Base-by-base conservation (phyloP, 2,888 invertebrate species). In the Drosophila ezoana region DNA sequence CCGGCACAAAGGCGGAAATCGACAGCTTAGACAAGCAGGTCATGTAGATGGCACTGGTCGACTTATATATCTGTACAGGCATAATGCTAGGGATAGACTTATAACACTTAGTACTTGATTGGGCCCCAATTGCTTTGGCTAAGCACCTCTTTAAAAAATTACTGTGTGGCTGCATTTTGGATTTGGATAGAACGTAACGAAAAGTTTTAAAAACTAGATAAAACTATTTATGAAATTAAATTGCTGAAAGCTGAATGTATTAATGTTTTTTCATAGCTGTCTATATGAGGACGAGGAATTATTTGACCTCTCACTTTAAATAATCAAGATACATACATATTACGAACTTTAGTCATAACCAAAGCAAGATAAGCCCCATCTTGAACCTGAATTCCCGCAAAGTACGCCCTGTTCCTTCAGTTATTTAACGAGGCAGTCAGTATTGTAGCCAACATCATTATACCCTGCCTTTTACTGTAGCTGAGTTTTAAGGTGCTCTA, bases 1-100 rank as follows among this genome's bases (percentile, higher is more conserved):
- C 14, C 5, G 64, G 53, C n/a, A 16, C 13, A 8, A 18, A 6
- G 0, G 16, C 18, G 1, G 33, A 14, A 1, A 23, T 13, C 1
- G 62, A 37, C 6, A 71, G 1, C 33, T 76, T 71, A 8, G 59
- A 52, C 0, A 71, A 14, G 43, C 52, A 59, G 18, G 56, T 60
- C 62, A 57, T n/a, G 14, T 75, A 76, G 0, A 71, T 4, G 0
- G 35, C 20, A 28, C 59, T 75, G 4, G 2, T 2, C 14, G 54
- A 44, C 1, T 64, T 68, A 3, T 54, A 54, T 11, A 54, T 14
- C 20, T 35, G n/a, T 14, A 67, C 41, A 5, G 75, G 76, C 1
- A 41, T 16, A 2, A 66, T 43, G 13, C 74, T 56, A 13, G 8
- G 13, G 4, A 11, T 5, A 18, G 11, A 28, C 8, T 0, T 11